A percentile compares a stretch with the other conserved stretches of the same genome.
Conservation (phyloP, 2,113 vertebrate species). For the Podilymbus podiceps region DNA sequence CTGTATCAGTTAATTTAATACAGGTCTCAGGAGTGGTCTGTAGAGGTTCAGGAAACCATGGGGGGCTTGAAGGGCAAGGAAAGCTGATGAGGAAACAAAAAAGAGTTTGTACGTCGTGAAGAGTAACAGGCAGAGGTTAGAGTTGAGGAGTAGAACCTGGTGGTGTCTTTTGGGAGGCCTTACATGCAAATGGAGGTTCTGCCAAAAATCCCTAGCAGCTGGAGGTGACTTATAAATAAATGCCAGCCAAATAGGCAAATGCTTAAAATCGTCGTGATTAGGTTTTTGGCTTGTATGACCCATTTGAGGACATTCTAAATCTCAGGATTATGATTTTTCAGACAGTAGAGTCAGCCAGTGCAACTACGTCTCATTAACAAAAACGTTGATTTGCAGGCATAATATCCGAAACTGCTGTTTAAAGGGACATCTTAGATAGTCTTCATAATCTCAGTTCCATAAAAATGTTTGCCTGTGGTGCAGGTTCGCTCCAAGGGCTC, state of each 20-base stretch:
- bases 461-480: neutral
- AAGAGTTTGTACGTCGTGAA: neutral
- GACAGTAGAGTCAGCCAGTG: neutral
- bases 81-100: neutral
- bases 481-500: neutral
- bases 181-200: neutral
- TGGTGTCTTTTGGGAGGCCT: neutral
- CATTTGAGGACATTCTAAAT: constrained; percentile 17
- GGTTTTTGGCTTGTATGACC: neutral
- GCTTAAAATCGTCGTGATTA: neutral
- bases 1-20: neutral
- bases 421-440: neutral
- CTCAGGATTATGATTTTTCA: constrained; percentile 36
- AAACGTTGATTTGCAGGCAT: constrained; percentile 27
- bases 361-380: neutral
- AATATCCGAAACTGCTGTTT: constrained; percentile 3
- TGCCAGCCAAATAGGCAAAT: neutral
- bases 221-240: neutral
- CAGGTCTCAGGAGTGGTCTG: neutral
- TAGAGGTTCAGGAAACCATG: neutral
- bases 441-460: neutral
- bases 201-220: neutral
- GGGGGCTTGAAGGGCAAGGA: neutral
- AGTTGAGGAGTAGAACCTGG: neutral
- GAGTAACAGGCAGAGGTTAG: neutral